Evolutionary conservation across 1,140 invertebrate genomes (phyloP), one percentile per base, ranked within the genome.

Genomic region (Caligus rogercresseyi): DNA sequence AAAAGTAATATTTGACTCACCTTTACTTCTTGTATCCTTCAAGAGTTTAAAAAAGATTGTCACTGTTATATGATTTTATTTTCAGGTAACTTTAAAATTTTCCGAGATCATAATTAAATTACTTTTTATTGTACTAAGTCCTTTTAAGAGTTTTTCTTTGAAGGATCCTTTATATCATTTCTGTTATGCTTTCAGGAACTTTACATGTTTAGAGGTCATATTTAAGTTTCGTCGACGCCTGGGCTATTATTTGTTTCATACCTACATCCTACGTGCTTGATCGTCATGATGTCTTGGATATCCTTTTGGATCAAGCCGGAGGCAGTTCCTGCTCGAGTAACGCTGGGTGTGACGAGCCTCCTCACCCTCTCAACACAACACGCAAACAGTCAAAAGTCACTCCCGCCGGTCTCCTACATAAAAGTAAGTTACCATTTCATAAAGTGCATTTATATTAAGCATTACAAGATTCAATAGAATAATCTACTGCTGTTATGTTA

Each of bases 211-310:
- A 68, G 85, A 86, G 23, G 82, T 89, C 25, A 84, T 89, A 19
- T 89, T 89, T 73, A 86, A 85, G 73, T 74, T 89, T 56, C 78
- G 81, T 20, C 77, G 87, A 24, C 79, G 86, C n/a, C 74, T 89
- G 19, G 87, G 86, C 11, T 90, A 90, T 73, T 87, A 90, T 73
- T 74, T 90, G 16, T 88, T 91, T 69, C 87, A 90, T 73, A 90
- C 87, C 0, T 91, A 90, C 73, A 87, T 90, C 88, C 87, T 1
- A 88, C 87, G 14, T 86, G 85, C 0, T 74, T 90, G 54, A 90
- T 90, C 71, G 87, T 90, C 52, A 86, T 89, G 64, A 90, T 89
- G 86, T 89, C 86, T 13, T 89, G 86, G 87, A 89, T 89, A 67
- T 89, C 87, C 4, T 91, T 91, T 72, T 91, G 87, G 87, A 90